Evolutionary conservation across 2,797 vertebrate species (phyloP).

Genomic region (Artibeus jamaicensis): DNA sequence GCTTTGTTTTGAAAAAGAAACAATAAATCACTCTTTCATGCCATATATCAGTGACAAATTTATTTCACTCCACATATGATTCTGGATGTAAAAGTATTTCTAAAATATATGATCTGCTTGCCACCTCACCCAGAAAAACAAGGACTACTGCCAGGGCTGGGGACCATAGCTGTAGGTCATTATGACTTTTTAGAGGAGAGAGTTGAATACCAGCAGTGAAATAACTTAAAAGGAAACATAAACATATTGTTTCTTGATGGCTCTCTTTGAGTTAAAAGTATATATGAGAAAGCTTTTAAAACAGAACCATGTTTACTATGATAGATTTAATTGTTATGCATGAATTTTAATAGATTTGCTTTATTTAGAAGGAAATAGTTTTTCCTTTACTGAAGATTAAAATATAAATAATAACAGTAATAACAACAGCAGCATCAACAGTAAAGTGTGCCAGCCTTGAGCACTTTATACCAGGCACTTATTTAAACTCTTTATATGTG

Average conservation of each 20-base stretch:
- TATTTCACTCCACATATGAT: neutral
- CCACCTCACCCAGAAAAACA: neutral
- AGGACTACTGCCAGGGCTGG: neutral
- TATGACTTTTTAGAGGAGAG: neutral
- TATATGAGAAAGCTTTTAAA: neutral
- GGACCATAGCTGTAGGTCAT: neutral
- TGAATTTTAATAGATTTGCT: neutral
- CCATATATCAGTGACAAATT: neutral
- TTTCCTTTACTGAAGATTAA: neutral
- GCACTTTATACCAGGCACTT: neutral
- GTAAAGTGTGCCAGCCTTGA: neutral
- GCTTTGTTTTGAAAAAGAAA: slow-evolving; percentile 56
- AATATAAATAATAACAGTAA: neutral
- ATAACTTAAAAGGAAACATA: neutral
- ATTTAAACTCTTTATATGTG: neutral
- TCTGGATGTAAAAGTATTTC: slow-evolving; percentile 23
- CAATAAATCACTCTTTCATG: slow-evolving; percentile 49
- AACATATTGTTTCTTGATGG: neutral
- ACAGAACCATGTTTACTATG: neutral
- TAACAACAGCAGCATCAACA: neutral
- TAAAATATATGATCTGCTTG: neutral
- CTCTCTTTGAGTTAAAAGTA: neutral
- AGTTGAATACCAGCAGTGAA: neutral
- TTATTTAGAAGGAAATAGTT: neutral
- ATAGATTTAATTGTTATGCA: neutral